These are phyloP conservation scores for Mythimna lalbum DNA, from an alignment of 2,888 invertebrate species.

Conservation along the genomic window DNA sequence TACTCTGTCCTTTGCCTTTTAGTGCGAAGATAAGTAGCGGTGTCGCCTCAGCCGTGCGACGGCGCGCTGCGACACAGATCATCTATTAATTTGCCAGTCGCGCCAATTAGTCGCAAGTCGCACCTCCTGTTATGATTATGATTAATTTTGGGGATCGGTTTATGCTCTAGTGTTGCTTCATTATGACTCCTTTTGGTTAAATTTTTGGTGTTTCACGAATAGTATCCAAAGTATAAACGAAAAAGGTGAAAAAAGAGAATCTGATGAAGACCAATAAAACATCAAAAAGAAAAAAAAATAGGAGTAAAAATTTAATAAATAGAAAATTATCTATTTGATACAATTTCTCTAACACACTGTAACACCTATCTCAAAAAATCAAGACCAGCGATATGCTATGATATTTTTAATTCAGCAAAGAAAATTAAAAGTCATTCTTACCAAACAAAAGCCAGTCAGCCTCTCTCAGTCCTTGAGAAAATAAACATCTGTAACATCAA, in stretches of 20 bases:
- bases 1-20: slow-evolving; percentile 40
- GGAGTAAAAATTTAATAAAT: too few species aligned
- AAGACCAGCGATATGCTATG: too few species aligned
- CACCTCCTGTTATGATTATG: slow-evolving; percentile 80
- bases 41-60: slow-evolving; percentile 43
- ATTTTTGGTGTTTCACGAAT: too few species aligned
- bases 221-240: too few species aligned
- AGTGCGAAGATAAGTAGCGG: slow-evolving; percentile 53
- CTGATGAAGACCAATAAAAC: too few species aligned
- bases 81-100: slow-evolving; percentile 80
- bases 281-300: too few species aligned
- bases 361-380: too few species aligned
- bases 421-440: slow-evolving; percentile 7
- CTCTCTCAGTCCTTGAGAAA: slow-evolving; percentile 15
- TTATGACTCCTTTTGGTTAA: too few species aligned
- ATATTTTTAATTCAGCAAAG: neutral
- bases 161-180: slow-evolving; percentile 42
- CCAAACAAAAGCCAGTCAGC: slow-evolving; percentile 20
- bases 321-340: too few species aligned
- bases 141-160: slow-evolving; percentile 71
- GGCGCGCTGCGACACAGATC: slow-evolving; percentile 71
- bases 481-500: slow-evolving; percentile 32
- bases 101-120: slow-evolving; percentile 81
- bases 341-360: too few species aligned
- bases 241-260: too few species aligned